phyloP scores from a whole-genome alignment of 2,888 invertebrate genomes.

The Heliothis peltigera region DNA sequence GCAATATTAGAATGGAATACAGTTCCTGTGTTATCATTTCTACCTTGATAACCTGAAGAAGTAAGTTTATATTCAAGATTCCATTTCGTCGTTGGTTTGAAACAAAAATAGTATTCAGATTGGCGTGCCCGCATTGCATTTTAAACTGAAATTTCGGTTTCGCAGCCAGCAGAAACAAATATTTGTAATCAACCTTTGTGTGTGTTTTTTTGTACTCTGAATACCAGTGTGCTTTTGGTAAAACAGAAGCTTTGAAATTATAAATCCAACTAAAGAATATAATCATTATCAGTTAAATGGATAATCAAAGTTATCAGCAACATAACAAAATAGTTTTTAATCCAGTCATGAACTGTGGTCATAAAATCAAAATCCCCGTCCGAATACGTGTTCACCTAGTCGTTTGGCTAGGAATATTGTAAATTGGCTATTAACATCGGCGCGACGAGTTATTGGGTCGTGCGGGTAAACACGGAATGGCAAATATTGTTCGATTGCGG shows the following conservation, averaged over 20 bases:
- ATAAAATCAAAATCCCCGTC: conserved; percentile 3
- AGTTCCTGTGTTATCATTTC: background rate
- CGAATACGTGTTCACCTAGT: conserved; percentile 8
- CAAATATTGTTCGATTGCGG: conserved; percentile 50
- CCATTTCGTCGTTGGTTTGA: background rate
- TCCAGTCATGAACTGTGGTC: background rate
- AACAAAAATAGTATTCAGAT: background rate
- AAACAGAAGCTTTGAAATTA: background rate
- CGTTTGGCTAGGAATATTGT: conserved; percentile 39
- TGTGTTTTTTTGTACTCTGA: background rate
- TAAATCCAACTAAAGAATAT: too few species aligned
- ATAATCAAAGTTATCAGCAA: background rate
- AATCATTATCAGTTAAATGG: too few species aligned
- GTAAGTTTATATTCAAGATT: background rate
- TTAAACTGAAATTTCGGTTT: background rate
- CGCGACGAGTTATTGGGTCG: conserved; percentile 43
- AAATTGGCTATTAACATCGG: conserved; percentile 52
- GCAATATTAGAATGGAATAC: conserved; percentile 11
- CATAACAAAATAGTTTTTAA: background rate
- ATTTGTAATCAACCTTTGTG: background rate
- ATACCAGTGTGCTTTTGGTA: background rate
- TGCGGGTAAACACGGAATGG: conserved; percentile 40
- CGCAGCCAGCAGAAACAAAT: background rate
- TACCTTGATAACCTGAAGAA: background rate
- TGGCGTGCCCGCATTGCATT: background rate